Conservation (phyloP, 2,113 vertebrate species). For the Mustela nigripes region DNA sequence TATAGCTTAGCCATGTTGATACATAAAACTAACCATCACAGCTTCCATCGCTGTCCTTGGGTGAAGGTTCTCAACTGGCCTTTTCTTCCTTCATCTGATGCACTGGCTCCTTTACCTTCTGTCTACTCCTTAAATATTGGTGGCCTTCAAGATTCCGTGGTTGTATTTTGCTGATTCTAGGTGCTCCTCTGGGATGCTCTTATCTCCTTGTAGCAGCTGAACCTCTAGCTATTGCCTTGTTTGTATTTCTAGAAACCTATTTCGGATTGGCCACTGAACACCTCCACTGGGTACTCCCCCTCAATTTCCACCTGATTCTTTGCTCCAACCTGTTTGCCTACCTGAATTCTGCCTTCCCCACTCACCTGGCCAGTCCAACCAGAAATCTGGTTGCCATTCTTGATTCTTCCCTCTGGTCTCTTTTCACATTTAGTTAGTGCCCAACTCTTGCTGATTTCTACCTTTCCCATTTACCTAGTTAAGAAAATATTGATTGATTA, state of each 20-base stretch:
- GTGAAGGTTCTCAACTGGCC: neutral
- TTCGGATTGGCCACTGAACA: neutral
- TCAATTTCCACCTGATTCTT: neutral
- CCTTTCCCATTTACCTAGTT: neutral
- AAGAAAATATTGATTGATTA: neutral
- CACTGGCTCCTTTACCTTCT: neutral
- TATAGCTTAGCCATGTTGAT: neutral
- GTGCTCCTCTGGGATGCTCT: neutral
- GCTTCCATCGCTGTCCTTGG: neutral
- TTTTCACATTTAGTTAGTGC: neutral
- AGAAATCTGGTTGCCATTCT: slow-evolving; percentile 15
- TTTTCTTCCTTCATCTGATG: neutral
- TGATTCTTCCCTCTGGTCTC: neutral
- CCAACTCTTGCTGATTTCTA: neutral
- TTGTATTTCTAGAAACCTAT: neutral
- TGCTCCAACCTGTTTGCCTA: neutral
- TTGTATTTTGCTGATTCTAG: neutral
- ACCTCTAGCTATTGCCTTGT: neutral
- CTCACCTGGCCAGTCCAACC: neutral
- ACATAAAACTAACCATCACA: neutral
- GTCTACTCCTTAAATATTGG: neutral
- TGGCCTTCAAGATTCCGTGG: neutral
- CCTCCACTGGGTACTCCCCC: neutral
- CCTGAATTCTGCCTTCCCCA: neutral
- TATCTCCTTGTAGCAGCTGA: neutral